Base-by-base conservation (phyloP, 2,888 invertebrate species). In the Lottia gigantea region DNA sequence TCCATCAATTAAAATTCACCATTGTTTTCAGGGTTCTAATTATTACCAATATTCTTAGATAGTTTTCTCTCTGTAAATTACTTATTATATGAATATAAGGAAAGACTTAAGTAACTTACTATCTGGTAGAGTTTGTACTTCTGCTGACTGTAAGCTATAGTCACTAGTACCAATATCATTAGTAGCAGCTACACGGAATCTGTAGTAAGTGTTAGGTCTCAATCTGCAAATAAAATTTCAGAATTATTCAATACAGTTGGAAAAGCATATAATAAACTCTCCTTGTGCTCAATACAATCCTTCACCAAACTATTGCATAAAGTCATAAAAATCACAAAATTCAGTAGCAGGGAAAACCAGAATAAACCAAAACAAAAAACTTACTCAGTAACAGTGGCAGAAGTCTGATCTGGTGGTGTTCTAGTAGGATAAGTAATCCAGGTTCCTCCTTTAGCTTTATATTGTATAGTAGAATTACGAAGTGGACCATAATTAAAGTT, bases 81-180 rank as follows among this genome's bases (percentile, higher is more conserved):
- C 3, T 2, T 31, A 31, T 6, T 31, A 6, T 2, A 3, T 31
- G 31, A 31, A 31, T 31, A 31, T 31, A 3, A 3, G 6, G 31
- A 40, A 40, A 8, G 0, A 40, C 11, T 40, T 40, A 1, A 55
- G 14, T 61, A n/a, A 80, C 82, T 81, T 80, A 86, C 86, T 80
- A 66, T 86, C 86, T 70, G 82, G 80, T 67, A 78, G 68, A 7
- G 87, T 88, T 40, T 73, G 79, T 6, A 82, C 80, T 71, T 80
- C 79, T 66, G 80, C 76, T 7, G 88, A 87, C 15, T 79, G 75
- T 2, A 71, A 92, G 86, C 98, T 98, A 90, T 95, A 98, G 1
- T 93, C 92, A 83, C 97, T 97, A 0, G 95, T 95, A 0, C 97
- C 97, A 70, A 97, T 94, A 87, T 99, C 99, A 86, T 98, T 98